These are phyloP conservation scores for Galerucella calmariensis DNA, from an alignment of 2,888 invertebrate genomes.

Conservation along the genomic window DNA sequence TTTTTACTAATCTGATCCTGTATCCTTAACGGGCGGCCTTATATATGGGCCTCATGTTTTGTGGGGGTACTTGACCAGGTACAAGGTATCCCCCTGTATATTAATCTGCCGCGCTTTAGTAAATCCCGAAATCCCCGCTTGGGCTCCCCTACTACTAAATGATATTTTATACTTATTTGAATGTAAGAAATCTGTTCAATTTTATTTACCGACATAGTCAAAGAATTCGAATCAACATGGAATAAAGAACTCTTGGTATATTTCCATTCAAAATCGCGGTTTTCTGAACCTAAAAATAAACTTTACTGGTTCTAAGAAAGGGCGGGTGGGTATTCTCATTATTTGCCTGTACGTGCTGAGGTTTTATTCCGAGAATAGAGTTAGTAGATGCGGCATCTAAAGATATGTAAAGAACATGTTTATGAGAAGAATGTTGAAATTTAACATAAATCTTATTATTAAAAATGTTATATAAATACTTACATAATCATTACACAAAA, in stretches of 20 bases:
- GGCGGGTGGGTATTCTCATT: neutral
- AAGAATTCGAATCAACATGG: neutral
- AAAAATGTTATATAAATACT: too few species aligned
- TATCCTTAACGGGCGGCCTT: too few species aligned
- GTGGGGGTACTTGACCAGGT: too few species aligned
- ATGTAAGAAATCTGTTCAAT: neutral
- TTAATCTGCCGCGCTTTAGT: too few species aligned
- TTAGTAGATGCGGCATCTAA: neutral
- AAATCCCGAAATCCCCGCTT: too few species aligned
- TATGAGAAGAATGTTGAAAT: too few species aligned
- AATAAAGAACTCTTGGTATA: neutral
- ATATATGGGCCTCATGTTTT: too few species aligned
- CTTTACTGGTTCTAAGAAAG: neutral
- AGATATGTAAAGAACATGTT: neutral
- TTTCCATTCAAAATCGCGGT: neutral
- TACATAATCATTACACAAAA: too few species aligned
- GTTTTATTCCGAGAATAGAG: neutral
- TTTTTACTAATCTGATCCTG: too few species aligned
- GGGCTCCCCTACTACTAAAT: too few species aligned
- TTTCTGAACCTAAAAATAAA: neutral
- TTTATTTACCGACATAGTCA: neutral
- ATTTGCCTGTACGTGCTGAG: constrained; percentile 1
- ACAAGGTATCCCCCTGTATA: too few species aligned
- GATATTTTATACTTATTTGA: neutral
- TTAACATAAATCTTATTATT: too few species aligned